These are phyloP conservation scores for Drepana arcuata DNA, from an alignment of 1,140 invertebrate genomes.

Conservation along the genomic window DNA sequence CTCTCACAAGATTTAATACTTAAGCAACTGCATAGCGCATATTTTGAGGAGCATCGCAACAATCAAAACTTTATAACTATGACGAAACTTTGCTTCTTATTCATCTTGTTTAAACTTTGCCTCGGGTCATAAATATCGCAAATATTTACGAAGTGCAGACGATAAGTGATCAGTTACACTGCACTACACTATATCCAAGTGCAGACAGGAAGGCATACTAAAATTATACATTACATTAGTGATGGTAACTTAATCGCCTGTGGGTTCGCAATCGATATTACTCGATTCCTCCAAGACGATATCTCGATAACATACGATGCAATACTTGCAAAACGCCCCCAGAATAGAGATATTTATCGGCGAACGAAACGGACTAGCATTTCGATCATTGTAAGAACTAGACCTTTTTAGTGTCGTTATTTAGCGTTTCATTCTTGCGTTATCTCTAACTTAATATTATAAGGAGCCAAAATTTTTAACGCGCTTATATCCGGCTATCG, in stretches of 20 bases:
- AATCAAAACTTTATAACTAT: conserved; percentile 9
- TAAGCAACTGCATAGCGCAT: too few relatives aligned
- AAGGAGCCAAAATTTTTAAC: too few relatives aligned
- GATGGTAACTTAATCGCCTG: conserved; percentile 38
- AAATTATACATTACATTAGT: conserved; percentile 41
- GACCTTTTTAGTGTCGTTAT: too few relatives aligned
- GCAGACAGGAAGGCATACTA: conserved; percentile 26
- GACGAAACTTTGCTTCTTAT: conserved; percentile 12
- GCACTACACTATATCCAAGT: conserved; percentile 11
- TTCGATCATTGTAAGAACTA: too few relatives aligned
- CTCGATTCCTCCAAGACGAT: conserved; percentile 8
- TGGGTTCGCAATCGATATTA: conserved; percentile 23
- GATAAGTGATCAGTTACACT: conserved; percentile 8
- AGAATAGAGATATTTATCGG: too few relatives aligned
- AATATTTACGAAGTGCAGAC: not conserved
- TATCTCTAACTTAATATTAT: too few relatives aligned
- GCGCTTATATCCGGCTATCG: too few relatives aligned
- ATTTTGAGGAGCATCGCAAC: conserved; percentile 8
- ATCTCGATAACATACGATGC: too few relatives aligned
- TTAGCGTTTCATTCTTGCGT: too few relatives aligned
- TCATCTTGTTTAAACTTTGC: conserved; percentile 18
- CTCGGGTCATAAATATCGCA: not conserved
- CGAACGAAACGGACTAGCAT: too few relatives aligned
- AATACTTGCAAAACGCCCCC: too few relatives aligned
- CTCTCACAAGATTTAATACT: too few relatives aligned